Evolutionary conservation across 2,113 vertebrate genomes (phyloP), one percentile per base, ranked within the genome.

Genomic region (Bolborhynchus lineola): DNA sequence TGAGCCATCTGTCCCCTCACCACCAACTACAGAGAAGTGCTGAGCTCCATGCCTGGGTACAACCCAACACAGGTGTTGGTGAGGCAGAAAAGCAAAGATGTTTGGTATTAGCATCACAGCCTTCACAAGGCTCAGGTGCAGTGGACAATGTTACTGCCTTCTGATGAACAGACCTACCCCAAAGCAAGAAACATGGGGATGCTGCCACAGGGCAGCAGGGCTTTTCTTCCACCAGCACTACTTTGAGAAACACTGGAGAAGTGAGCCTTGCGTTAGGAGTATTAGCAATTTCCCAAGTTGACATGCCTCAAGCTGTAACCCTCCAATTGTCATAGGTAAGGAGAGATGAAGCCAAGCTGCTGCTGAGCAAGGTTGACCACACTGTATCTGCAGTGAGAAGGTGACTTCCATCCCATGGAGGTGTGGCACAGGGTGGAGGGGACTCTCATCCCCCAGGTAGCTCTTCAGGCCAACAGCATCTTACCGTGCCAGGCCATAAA

Each of bases 31-130:
- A 42, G n/a, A 31, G 25, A 21, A 41, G 4, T 10, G 14, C 31
- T 63, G 31, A 80, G n/a, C 9, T 76, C 57, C 0, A 0, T 31
- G 35, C 7, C n/a, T 41, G 33, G 42, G 28, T 52, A 69, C 2
- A 9, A 18, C 12, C 67, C 6, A 60, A 29, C 17, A 21, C 24
- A 57, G 41, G 10, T 13, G 3, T 14, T 50, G 21, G 12, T 5
- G 15, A 41, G 25, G 18, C 11, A 65, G 44, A 42, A 84, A 82
- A 74, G 15, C 25, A 42, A 33, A 60, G 19, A 4, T 17, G 16
- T 71, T 65, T 31, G 6, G 6, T 63, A 15, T 60, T 28, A 67
- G 37, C 31, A 44, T 15, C 14, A 2, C 37, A 59, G 4, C 11
- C 37, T 44, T 28, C 3, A 1, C 6, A 86, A 83, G 13, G 16